These are phyloP conservation scores for Pluvianellus socialis DNA, from an alignment of 2,113 vertebrate species.

Conservation along the genomic window DNA sequence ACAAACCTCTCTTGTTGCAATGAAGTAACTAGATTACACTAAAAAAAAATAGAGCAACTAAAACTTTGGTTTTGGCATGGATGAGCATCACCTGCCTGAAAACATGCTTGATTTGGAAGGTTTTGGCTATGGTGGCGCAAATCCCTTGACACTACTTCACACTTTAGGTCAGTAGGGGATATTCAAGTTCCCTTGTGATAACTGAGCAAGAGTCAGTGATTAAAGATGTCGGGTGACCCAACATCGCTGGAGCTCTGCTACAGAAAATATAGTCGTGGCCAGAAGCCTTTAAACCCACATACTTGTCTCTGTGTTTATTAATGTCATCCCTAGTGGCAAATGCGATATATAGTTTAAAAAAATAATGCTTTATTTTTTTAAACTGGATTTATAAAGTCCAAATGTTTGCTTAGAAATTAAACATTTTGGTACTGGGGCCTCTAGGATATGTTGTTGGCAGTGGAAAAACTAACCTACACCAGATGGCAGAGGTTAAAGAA, in stretches of 20 bases:
- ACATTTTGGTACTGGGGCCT: slow-evolving; percentile 62
- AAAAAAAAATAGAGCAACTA: not conserved
- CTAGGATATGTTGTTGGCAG: slow-evolving; percentile 67
- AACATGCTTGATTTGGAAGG: not conserved
- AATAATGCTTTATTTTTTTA: slow-evolving; percentile 31
- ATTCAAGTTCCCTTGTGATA: not conserved
- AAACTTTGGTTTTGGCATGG: not conserved
- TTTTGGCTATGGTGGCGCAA: not conserved
- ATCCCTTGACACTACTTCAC: not conserved
- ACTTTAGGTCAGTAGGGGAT: not conserved
- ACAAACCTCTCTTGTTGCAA: not conserved
- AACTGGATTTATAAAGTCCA: slow-evolving; percentile 63
- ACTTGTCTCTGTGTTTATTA: slow-evolving; percentile 22
- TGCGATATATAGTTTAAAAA: slow-evolving; percentile 35
- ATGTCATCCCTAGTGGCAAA: slow-evolving; percentile 21
- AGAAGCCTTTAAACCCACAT: slow-evolving; percentile 23
- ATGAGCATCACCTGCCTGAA: not conserved
- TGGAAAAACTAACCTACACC: slow-evolving; percentile 75
- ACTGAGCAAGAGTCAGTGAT: not conserved
- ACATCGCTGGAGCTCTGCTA: not conserved
- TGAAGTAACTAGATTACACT: not conserved
- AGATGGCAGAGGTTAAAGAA: slow-evolving; percentile 77
- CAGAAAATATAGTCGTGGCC: not conserved
- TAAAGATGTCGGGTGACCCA: not conserved
- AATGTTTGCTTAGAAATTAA: slow-evolving; percentile 68